Evolutionary conservation across 2,797 vertebrate genomes (phyloP).

Genomic region (Gorsachius magnificus): DNA sequence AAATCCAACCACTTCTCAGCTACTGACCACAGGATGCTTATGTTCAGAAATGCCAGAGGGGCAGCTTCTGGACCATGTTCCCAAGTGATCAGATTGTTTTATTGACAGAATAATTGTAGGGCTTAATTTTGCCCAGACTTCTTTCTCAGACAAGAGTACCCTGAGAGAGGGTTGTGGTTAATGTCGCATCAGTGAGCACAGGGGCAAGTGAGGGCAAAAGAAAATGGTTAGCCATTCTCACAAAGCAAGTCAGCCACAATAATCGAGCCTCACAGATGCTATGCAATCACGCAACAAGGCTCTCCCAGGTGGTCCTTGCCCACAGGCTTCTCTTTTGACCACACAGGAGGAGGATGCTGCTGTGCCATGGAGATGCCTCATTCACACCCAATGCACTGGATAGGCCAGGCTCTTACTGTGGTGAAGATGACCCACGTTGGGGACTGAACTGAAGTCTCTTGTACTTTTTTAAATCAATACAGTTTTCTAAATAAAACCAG

Average conservation of each 20-base stretch:
- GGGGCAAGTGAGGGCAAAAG: neutral
- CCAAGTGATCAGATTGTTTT: neutral
- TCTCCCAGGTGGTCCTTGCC: neutral
- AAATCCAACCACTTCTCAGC: neutral
- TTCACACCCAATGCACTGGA: neutral
- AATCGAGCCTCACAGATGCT: neutral
- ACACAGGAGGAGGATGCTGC: neutral
- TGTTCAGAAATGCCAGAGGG: neutral
- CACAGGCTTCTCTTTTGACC: slow-evolving; percentile 1
- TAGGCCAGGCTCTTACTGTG: neutral
- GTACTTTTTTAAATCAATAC: slow-evolving; percentile 10
- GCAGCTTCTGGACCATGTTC: neutral
- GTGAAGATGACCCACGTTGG: neutral
- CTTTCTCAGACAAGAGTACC: neutral
- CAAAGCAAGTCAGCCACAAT: neutral
- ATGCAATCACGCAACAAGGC: neutral
- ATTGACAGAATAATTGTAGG: neutral
- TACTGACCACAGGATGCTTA: neutral
- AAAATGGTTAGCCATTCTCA: neutral
- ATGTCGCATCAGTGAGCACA: neutral
- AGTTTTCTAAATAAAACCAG: neutral
- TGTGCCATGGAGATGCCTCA: neutral
- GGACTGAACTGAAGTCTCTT: neutral
- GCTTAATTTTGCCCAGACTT: neutral
- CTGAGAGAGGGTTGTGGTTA: neutral